Percentiles rank a stretch among this genome's conserved stretches.
These are phyloP conservation scores for Tinamus guttatus DNA, from an alignment of 2,113 vertebrate species.

Conservation along the genomic window DNA sequence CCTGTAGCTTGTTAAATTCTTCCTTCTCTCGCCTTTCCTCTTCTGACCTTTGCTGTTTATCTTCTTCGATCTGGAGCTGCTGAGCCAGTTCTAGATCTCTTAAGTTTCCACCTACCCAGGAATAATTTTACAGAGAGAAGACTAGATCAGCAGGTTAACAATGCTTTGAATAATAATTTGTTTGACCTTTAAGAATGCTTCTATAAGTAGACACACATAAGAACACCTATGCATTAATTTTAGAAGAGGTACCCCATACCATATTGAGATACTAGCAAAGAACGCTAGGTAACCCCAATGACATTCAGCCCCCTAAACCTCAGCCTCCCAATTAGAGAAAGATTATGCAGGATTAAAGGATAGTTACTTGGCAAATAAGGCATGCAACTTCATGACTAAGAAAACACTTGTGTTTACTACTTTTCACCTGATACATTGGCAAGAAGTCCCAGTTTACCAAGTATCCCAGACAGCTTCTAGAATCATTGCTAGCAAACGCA, in stretches of 20 bases:
- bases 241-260: neutral
- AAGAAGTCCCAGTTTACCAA: neutral
- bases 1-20: slow-evolving; percentile 91
- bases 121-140: neutral
- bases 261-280: neutral
- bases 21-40: slow-evolving; percentile 80
- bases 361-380: neutral
- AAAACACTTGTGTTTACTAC: neutral
- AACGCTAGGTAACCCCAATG: neutral
- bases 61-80: slow-evolving; percentile 86
- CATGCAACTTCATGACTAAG: neutral
- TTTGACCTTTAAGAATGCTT: neutral
- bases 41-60: slow-evolving; percentile 73
- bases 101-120: slow-evolving; percentile 31
- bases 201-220: neutral
- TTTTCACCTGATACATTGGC: neutral
- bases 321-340: neutral
- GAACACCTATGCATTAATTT: neutral
- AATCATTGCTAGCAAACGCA: neutral
- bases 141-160: neutral
- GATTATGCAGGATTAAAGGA: neutral
- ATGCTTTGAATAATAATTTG: neutral
- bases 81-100: slow-evolving; percentile 84
- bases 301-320: neutral
- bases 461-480: neutral